Evolutionary conservation across 2,113 vertebrate genomes (phyloP).

Genomic region (Pionites leucogaster): DNA sequence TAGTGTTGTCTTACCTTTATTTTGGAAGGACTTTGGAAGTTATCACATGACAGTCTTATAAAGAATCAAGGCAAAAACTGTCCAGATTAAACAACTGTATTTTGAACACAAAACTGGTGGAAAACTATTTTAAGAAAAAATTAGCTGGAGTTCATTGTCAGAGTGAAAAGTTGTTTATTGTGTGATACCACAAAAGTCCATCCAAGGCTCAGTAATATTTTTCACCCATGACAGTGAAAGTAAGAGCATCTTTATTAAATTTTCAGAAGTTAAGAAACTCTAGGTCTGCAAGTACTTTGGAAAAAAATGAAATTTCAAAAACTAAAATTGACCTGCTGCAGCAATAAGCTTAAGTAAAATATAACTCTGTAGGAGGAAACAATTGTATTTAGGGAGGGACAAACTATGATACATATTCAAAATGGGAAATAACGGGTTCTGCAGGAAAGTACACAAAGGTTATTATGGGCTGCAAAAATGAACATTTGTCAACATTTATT

Average conservation of each 20-base stretch:
- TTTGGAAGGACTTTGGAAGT: neutral
- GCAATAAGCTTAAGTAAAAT: neutral
- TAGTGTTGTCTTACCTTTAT: accelerated
- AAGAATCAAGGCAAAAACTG: neutral
- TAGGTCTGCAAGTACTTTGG: neutral
- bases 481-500: neutral
- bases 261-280: neutral
- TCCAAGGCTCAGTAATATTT: neutral
- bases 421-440: neutral
- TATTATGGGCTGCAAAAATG: neutral
- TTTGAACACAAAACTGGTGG: neutral
- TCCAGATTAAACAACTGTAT: neutral
- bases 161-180: neutral
- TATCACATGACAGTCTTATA: neutral
- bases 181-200: neutral
- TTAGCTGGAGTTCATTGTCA: neutral
- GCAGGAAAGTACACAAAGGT: neutral
- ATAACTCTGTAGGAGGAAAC: neutral
- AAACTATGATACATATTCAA: neutral
- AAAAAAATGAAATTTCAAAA: neutral
- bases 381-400: neutral
- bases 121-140: neutral
- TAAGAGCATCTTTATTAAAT: neutral
- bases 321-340: neutral
- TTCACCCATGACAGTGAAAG: neutral